Base-by-base conservation (phyloP, 2,797 vertebrate genomes). In the Eremophila alpestris region DNA sequence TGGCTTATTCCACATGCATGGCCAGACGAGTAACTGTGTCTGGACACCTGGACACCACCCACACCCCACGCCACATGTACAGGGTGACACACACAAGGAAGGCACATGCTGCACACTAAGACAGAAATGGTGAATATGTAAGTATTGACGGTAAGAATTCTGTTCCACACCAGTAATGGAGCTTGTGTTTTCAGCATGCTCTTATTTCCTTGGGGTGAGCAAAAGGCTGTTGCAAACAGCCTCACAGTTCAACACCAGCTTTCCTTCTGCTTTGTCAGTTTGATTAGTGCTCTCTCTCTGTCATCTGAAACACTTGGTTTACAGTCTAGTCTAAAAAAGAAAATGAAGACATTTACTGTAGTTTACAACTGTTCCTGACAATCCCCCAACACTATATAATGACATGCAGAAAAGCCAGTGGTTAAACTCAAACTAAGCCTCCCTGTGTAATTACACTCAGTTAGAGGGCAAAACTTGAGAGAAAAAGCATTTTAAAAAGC, bases 391-490 rank as follows among this genome's bases (percentile, higher is more conserved):
- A 94, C 27, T 71, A 82, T 71, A 63, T 74, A 93, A 96, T 74
- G 51, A 74, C 65, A 88, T 29, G 62, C 12, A 46, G 91, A 56
- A 87, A 93, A 96, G 93, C 76, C 92, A 89, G 90, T 80, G 84
- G 76, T 91, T 91, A 87, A 43, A 68, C 71, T 58, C 71, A 88
- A 84, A 90, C 54, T 91, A 94, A 95, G 69, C 59, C 38, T 90
- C 74, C 51, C 82, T 67, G 40, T 90, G 60, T 90, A 96, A 97
- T 97, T 95, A 95, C 49, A 90, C 75, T 74, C 68, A 80, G 64
- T 79, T 24, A 38, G 55, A 87, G 41, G 48, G 84, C 48, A 74
- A 93, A 94, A 92, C 52, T 85, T 64, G 24, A 67, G 82, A 89
- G 73, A 29, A 91, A 52, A 95, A 76, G 46, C 27, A 63, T 79